Percentiles rank a stretch among this genome's conserved stretches.
Conservation (phyloP, 1,140 invertebrate genomes). For the Diabrotica undecimpunctata region DNA sequence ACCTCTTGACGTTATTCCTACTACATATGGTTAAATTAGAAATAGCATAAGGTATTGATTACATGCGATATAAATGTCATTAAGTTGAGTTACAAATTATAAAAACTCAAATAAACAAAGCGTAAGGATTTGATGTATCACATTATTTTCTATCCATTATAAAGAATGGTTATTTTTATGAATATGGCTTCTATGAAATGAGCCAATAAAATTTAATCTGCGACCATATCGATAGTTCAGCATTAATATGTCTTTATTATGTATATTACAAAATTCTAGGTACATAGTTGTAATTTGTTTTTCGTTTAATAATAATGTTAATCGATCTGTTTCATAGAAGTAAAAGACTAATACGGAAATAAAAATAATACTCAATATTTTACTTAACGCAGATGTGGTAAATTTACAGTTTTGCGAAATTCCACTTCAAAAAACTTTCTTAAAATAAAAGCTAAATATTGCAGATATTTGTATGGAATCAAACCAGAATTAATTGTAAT, state of each 20-base stretch:
- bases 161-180: constrained; percentile 20
- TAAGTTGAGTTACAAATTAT: background rate
- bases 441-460: too few relatives aligned
- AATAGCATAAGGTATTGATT: too few relatives aligned
- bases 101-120: background rate
- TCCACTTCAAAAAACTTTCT: too few relatives aligned
- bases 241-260: constrained; percentile 20
- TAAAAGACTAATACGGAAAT: constrained; percentile 15
- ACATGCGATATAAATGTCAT: background rate
- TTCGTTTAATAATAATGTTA: constrained; percentile 24
- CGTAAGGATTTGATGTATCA: constrained; percentile 5
- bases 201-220: constrained; percentile 26
- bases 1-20: too few relatives aligned
- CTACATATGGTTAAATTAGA: too few relatives aligned
- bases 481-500: too few relatives aligned
- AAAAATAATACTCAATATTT: constrained; percentile 14
- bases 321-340: constrained; percentile 15
- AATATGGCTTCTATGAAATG: constrained; percentile 26
- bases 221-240: constrained; percentile 15
- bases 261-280: constrained; percentile 19
- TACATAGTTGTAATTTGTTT: constrained; percentile 12
- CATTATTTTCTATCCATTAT: constrained; percentile 14
- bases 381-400: too few relatives aligned
- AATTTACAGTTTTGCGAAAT: too few relatives aligned
- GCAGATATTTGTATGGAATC: too few relatives aligned